Evolutionary conservation across 2,888 invertebrate species (phyloP).

Genomic region (Platynereis dumerilii): DNA sequence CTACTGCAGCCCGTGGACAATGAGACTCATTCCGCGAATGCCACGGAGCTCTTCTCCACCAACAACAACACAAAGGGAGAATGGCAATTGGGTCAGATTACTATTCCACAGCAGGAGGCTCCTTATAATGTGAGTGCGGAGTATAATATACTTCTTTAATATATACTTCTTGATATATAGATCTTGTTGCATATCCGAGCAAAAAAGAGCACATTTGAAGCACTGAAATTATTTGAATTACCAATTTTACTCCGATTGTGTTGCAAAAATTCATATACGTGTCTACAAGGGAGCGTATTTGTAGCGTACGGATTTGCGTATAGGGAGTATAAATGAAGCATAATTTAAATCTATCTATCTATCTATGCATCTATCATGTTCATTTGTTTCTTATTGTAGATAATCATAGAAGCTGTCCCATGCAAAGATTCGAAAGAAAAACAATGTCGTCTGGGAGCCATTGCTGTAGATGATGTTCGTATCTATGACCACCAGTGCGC

Average conservation of each 20-base stretch:
- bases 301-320: no score
- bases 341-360: no score
- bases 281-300: no score
- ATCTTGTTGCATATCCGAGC: no score
- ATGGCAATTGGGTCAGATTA: background rate
- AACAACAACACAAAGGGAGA: background rate
- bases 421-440: constrained; percentile 6
- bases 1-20: background rate
- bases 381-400: background rate
- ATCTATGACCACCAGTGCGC: constrained; percentile 7
- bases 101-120: background rate
- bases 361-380: no score
- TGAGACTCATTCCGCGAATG: background rate
- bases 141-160: no score
- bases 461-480: constrained; percentile 27
- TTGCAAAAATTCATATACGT: no score
- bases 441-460: background rate
- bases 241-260: no score
- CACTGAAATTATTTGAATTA: no score
- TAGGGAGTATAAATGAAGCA: no score
- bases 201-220: no score
- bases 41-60: background rate
- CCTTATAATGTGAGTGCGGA: background rate
- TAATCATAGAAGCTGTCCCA: constrained; percentile 8
- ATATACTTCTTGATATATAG: no score